phyloP scores from a whole-genome alignment of 2,888 invertebrate species.

The Spodoptera exigua region DNA sequence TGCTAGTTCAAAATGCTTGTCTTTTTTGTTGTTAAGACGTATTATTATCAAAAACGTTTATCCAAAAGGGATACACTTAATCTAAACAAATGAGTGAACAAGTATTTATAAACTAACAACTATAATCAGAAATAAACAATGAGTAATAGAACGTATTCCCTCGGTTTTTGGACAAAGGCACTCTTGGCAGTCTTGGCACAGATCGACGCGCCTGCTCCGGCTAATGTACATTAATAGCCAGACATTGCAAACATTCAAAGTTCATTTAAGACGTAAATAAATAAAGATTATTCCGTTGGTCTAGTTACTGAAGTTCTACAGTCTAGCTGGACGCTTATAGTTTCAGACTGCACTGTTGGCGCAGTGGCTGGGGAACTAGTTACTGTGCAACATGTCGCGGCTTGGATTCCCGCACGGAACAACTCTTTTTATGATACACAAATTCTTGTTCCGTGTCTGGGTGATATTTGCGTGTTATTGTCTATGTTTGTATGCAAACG shows the following conservation, averaged over 20 bases:
- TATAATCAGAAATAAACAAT: constrained; percentile 29
- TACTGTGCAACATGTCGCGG: no score
- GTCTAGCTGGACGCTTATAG: background rate
- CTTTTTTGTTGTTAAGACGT: background rate
- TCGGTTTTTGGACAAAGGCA: constrained; percentile 38
- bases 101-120: constrained; percentile 21
- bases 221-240: constrained; percentile 54
- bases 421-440: no score
- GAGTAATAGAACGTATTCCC: constrained; percentile 26
- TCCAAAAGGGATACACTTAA: no score
- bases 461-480: no score
- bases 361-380: no score
- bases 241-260: constrained; percentile 38
- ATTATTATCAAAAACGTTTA: no score
- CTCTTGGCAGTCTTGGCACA: constrained; percentile 61
- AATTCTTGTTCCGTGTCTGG: no score
- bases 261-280: constrained; percentile 21
- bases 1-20: no score
- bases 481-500: no score
- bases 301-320: background rate
- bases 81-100: background rate
- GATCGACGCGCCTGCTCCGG: constrained; percentile 52
- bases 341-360: no score
- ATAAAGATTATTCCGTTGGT: constrained; percentile 10
- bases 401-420: no score